Evolutionary conservation across 2,888 invertebrate species (phyloP).

Genomic region (Timema cristinae): DNA sequence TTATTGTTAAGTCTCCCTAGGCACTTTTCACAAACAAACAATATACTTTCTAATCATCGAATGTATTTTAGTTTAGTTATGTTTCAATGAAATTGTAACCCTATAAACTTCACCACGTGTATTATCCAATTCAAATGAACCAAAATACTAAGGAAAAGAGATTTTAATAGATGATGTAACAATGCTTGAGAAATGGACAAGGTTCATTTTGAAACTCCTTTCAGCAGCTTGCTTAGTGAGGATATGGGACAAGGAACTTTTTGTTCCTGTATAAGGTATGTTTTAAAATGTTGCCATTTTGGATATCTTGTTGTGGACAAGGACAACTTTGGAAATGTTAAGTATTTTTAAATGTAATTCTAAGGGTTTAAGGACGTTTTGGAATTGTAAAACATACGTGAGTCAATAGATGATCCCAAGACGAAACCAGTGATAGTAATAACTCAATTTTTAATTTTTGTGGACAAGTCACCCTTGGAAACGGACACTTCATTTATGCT

Average conservation of each 20-base stretch:
- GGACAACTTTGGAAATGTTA: neutral
- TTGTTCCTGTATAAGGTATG: neutral
- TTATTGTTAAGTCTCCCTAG: neutral
- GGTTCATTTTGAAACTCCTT: neutral
- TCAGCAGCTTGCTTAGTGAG: neutral
- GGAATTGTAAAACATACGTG: neutral
- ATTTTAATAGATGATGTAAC: neutral
- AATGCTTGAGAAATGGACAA: neutral
- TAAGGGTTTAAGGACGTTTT: neutral
- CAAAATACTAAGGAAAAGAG: neutral
- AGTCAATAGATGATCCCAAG: neutral
- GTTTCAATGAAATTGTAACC: neutral
- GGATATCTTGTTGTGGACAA: neutral
- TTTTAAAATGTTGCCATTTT: neutral
- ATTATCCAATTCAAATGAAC: neutral
- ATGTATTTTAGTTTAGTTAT: no score
- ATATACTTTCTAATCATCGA: no score
- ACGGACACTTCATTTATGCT: neutral
- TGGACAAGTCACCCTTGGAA: constrained; percentile 6
- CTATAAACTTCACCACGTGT: neutral
- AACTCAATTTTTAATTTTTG: neutral
- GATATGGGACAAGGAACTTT: neutral
- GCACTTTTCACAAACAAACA: neutral
- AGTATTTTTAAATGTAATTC: neutral
- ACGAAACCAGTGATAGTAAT: neutral